phyloP scores from a whole-genome alignment of 2,797 vertebrate species.

The Sebastes nivosus region DNA sequence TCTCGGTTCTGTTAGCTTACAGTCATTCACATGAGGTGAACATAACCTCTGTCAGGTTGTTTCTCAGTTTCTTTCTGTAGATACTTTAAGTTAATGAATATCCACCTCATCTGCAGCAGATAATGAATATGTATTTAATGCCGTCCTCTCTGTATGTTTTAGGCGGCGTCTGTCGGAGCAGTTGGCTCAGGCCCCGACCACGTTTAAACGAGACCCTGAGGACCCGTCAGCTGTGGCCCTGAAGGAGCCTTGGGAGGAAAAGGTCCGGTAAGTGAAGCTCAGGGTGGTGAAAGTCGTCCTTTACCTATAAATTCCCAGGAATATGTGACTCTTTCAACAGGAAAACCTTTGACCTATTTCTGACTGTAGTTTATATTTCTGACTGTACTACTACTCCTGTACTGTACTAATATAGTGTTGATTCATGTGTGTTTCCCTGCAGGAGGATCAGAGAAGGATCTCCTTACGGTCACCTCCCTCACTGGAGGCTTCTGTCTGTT shows the following conservation, averaged over 20 bases:
- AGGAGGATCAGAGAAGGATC: conserved; percentile 94
- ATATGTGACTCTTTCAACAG: too few relatives aligned
- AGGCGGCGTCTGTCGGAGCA: conserved; percentile 95
- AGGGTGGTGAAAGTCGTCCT: too few relatives aligned
- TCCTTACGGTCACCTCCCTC: conserved; percentile 93
- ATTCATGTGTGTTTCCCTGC: not conserved
- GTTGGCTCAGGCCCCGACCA: conserved; percentile 92
- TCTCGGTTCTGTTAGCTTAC: too few relatives aligned
- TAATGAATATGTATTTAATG: not conserved
- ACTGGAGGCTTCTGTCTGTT: conserved; percentile 93
- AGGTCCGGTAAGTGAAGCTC: conserved; percentile 85
- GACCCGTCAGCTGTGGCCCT: conserved; percentile 96
- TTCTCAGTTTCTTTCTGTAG: not conserved
- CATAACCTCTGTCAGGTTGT: too few relatives aligned
- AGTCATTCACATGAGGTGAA: too few relatives aligned
- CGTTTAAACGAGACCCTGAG: conserved; percentile 93
- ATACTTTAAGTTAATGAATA: not conserved
- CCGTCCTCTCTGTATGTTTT: not conserved
- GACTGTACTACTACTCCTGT: too few relatives aligned
- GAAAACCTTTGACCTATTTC: not conserved
- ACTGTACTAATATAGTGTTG: too few relatives aligned
- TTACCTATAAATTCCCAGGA: too few relatives aligned
- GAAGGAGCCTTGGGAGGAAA: conserved; percentile 98
- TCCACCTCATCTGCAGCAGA: not conserved
- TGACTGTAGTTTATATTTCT: not conserved